Evolutionary conservation across 2,113 vertebrate species (phyloP).

Genomic region (Marmota flaviventris): DNA sequence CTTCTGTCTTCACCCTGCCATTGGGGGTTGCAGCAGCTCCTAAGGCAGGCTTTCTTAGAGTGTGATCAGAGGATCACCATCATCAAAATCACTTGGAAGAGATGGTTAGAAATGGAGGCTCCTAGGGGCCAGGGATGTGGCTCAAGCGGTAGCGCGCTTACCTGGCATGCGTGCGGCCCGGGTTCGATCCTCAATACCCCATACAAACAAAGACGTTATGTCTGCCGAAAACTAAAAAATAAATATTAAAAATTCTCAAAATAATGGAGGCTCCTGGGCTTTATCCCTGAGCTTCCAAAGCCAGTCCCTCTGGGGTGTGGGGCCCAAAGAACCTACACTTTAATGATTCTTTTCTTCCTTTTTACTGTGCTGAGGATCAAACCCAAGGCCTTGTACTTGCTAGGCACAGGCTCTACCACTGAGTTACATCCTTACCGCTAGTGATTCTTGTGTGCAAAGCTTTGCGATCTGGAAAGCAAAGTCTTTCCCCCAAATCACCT

Average conservation of each 20-base stretch:
- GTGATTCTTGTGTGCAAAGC: not conserved
- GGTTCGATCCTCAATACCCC: too few relatives aligned
- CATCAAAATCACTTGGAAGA: not conserved
- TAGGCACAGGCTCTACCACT: not conserved
- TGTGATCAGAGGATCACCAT: not conserved
- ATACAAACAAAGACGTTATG: too few relatives aligned
- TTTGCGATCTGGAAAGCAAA: slow-evolving; percentile 42
- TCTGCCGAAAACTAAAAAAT: too few relatives aligned
- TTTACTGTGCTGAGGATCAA: not conserved
- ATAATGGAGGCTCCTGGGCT: not conserved
- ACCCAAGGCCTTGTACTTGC: not conserved
- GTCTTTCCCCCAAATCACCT: not conserved
- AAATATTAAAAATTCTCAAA: too few relatives aligned
- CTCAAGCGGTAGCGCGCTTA: too few relatives aligned
- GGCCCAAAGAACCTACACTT: not conserved
- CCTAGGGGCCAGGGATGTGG: not conserved
- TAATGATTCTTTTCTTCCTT: not conserved
- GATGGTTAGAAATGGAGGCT: not conserved
- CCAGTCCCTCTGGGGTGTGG: not conserved
- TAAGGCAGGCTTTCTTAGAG: slow-evolving; percentile 14
- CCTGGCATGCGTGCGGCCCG: too few relatives aligned
- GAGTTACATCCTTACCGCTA: too few relatives aligned
- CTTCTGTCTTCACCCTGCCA: not conserved
- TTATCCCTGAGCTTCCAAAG: not conserved
- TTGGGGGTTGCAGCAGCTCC: not conserved